Conservation (phyloP, 1,140 invertebrate genomes). For the Euura lappo region DNA sequence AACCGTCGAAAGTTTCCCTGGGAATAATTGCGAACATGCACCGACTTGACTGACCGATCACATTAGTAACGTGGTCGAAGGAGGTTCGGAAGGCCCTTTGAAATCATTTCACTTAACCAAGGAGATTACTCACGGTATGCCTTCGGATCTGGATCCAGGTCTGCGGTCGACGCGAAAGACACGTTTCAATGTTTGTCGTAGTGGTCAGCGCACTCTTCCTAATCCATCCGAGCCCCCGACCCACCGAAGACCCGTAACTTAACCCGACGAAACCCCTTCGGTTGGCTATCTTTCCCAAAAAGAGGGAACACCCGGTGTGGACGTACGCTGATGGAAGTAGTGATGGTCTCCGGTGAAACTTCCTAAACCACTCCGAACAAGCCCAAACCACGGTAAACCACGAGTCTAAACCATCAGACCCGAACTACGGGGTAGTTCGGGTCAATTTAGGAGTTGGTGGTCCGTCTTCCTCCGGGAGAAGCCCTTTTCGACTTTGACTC, state of each 20-base stretch:
- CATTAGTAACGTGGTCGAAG: neutral
- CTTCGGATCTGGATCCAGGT: neutral
- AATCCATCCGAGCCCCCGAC: neutral
- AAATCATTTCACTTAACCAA: neutral
- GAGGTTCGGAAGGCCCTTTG: neutral
- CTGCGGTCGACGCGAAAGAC: neutral
- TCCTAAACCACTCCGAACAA: slow-evolving; percentile 12
- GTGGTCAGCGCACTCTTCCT: slow-evolving; percentile 1
- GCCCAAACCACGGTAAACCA: neutral
- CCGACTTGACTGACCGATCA: neutral
- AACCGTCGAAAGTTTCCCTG: neutral
- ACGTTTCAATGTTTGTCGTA: neutral
- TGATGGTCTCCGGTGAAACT: slow-evolving; percentile 27
- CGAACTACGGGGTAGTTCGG: neutral
- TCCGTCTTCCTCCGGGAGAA: neutral
- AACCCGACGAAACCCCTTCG: neutral
- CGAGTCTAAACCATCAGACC: neutral
- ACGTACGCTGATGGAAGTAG: slow-evolving; percentile 22
- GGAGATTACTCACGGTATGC: neutral
- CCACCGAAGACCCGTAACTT: neutral
- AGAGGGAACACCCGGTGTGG: slow-evolving; percentile 13
- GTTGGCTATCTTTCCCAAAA: slow-evolving; percentile 6
- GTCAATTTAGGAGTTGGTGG: neutral
- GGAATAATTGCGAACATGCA: neutral
- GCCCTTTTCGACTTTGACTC: neutral